Evolutionary conservation across 92 coral and sea anemone genomes (phyloP).

Genomic region (Chrysogorgia sp.): DNA sequence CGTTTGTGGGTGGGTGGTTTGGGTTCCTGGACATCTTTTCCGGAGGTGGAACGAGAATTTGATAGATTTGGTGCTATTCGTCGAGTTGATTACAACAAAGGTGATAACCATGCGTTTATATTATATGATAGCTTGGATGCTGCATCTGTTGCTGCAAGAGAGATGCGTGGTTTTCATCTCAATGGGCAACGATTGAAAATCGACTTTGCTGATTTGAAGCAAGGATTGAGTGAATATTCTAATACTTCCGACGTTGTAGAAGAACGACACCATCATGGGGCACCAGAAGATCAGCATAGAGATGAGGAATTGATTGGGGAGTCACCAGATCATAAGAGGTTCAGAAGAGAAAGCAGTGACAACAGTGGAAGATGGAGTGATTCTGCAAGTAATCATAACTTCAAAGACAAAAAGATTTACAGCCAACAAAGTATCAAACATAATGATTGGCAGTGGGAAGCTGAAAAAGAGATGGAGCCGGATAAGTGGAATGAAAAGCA

Average conservation of each 20-base stretch:
- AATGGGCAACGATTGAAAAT: constrained; percentile 94
- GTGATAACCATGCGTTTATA: constrained; percentile 98
- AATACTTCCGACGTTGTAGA: constrained; percentile 69
- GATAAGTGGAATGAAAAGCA: constrained; percentile 22
- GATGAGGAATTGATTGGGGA: constrained; percentile 60
- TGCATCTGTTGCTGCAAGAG: constrained; percentile 99
- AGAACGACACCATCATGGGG: constrained; percentile 61
- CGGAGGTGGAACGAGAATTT: constrained; percentile 95
- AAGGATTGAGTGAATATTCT: constrained; percentile 91
- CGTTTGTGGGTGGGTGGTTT: constrained; percentile 99
- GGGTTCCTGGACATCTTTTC: constrained; percentile 94
- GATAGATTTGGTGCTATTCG: constrained; percentile 99
- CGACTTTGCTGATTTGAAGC: constrained; percentile 98
- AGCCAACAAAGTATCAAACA: constrained; percentile 1
- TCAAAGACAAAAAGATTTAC: constrained; percentile 11
- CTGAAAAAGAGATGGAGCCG: constrained; percentile 15
- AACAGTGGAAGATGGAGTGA: constrained; percentile 35
- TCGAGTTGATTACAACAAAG: constrained; percentile 92
- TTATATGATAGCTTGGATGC: constrained; percentile 99
- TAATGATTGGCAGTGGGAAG: constrained; percentile 9
- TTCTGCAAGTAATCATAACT: constrained; percentile 17
- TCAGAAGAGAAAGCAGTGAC: constrained; percentile 39
- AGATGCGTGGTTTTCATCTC: constrained; percentile 98
- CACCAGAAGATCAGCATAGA: constrained; percentile 73
- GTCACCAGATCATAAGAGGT: constrained; percentile 69